A percentile compares a stretch with the other conserved stretches of the same genome.
phyloP scores from a whole-genome alignment of 2,888 invertebrate genomes.

The Cataglyphis albicans region DNA sequence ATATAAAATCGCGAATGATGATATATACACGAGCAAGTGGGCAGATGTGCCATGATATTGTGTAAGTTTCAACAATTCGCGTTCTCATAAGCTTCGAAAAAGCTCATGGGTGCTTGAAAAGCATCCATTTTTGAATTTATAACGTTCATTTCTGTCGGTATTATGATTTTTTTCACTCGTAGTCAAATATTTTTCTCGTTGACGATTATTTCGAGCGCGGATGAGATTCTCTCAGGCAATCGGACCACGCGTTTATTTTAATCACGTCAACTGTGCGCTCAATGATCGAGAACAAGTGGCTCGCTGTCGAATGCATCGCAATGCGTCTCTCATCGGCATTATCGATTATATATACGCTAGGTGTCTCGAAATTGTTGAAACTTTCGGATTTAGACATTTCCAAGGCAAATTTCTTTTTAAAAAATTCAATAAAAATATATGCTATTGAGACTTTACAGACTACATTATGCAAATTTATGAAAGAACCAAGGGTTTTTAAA shows the following conservation, averaged over 20 bases:
- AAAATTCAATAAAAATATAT: not conserved
- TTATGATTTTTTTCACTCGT: not conserved
- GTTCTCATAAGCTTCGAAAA: slow-evolving; percentile 13
- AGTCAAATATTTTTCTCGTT: not conserved
- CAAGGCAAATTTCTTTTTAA: not conserved
- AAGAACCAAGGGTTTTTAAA: not conserved
- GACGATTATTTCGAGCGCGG: slow-evolving; percentile 26
- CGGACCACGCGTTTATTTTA: slow-evolving; percentile 38
- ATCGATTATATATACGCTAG: slow-evolving; percentile 3
- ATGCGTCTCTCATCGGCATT: slow-evolving; percentile 16
- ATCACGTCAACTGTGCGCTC: slow-evolving; percentile 43
- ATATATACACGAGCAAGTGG: not conserved
- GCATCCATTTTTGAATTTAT: not conserved
- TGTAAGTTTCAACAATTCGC: not conserved
- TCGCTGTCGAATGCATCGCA: slow-evolving; percentile 38
- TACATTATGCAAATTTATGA: not conserved
- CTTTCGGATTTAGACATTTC: not conserved
- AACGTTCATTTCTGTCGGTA: not conserved
- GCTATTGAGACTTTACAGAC: not conserved
- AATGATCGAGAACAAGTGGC: slow-evolving; percentile 52
- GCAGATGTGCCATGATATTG: slow-evolving; percentile 1
- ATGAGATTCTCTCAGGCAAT: not conserved
- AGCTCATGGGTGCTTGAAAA: not conserved
- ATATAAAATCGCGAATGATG: slow-evolving; percentile 44
- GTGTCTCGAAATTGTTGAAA: slow-evolving; percentile 15